Conservation (phyloP, 53 echinoderm and acorn worm genomes). For the Patiria pectinifera region DNA sequence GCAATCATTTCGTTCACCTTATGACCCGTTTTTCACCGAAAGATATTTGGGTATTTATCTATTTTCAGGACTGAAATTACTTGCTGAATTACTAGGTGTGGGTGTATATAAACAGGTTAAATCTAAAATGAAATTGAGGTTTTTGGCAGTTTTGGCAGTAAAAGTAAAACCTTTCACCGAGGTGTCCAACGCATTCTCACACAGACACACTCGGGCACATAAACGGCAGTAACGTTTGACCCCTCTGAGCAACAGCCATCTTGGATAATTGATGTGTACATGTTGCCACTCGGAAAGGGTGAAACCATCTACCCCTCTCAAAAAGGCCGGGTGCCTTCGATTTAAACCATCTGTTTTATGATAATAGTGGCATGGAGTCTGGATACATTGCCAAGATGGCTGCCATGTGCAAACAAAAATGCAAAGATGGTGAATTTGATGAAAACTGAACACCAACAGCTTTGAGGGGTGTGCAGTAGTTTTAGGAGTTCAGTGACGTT, state of each 20-base stretch:
- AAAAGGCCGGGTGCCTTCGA: background rate
- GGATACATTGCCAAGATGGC: slow-evolving; percentile 27
- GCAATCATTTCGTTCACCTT: too few species aligned
- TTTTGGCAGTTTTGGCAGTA: background rate
- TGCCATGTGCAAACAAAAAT: background rate
- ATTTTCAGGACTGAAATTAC: background rate
- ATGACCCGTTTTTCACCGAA: too few species aligned
- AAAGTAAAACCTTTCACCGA: background rate
- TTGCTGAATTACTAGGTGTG: background rate
- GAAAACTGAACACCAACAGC: slow-evolving; percentile 18
- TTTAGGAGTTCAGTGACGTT: slow-evolving; percentile 3
- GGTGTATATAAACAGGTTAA: background rate
- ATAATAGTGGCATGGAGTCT: background rate
- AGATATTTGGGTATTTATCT: too few species aligned
- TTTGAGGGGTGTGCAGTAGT: slow-evolving; percentile 1
- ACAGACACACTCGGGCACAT: background rate
- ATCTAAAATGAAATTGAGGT: background rate
- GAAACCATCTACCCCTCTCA: background rate
- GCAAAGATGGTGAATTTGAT: slow-evolving; percentile 23
- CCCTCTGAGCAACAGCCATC: background rate
- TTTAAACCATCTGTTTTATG: background rate
- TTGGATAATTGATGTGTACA: background rate
- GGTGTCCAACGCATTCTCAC: background rate
- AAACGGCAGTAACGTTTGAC: background rate
- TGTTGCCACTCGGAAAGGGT: background rate